Evolutionary conservation across 2,888 invertebrate species (phyloP), one percentile per base, ranked within the genome.

Genomic region (Lucinisca nassula): DNA sequence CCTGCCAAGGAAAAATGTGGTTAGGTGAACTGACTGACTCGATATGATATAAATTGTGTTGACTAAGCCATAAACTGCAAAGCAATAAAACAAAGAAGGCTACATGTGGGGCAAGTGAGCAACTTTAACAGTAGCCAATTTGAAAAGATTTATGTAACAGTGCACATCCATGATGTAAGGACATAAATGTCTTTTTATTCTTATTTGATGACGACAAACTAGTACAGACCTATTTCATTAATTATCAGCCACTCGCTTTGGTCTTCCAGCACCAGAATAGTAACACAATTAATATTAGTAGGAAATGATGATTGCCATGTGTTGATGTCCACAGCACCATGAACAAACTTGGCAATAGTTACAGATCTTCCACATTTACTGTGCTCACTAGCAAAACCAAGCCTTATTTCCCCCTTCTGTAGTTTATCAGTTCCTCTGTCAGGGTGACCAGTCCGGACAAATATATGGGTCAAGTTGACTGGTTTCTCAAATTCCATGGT

Each of bases 201-300:
- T n/a, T n/a, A n/a, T n/a, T n/a, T n/a, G n/a, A n/a, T n/a, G n/a
- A n/a, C n/a, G n/a, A n/a, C n/a, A n/a, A n/a, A n/a, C 58, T 58
- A 70, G 78, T 79, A 40, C 45, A 37, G 35, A 51, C 73, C 79
- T 38, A 85, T 82, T 49, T 85, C 78, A 27, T 24, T 78, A 21
- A 84, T 74, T 40, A 84, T 67, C 14, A 84, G 14, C 83, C 83
- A 84, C 0, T 72, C 27, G 14, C 49, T 79, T 38, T 84, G 83
- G 17, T 78, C 51, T 40, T 79, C 74, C 2, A 37, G 73, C 10
- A 84, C 79, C 14, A 61, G 58, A 30, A 84, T 79, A 12, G 72
- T 32, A 45, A 74, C 37, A 78, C 78, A 78, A 10, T 32, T 49
- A 3, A 79, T 58, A 35, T 78, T 32, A 6, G 35, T 10, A 12